Conservation (phyloP, 2,888 invertebrate genomes). For the Lasioglossum oenotherae region DNA sequence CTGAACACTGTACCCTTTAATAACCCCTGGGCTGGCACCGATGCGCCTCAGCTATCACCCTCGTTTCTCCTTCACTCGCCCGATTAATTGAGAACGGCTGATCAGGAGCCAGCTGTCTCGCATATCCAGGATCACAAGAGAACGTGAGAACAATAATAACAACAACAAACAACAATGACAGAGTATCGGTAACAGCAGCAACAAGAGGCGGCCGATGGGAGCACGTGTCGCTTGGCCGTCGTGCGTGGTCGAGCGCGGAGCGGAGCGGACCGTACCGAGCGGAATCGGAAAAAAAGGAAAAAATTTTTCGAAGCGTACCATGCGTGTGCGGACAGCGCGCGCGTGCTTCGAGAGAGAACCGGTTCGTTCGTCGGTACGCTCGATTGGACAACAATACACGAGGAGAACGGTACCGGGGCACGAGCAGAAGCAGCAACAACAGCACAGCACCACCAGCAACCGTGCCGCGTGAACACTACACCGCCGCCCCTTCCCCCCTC, state of each 20-base stretch:
- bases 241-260: background rate
- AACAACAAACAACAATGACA: conserved; percentile 24
- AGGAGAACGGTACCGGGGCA: conserved; percentile 66
- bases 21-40: background rate
- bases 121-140: background rate
- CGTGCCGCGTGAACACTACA: conserved; percentile 71
- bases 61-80: background rate
- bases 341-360: conserved; percentile 64
- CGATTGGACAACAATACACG: conserved; percentile 76
- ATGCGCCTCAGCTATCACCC: background rate
- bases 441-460: conserved; percentile 67
- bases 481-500: conserved; percentile 28
- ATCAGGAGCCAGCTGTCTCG: background rate
- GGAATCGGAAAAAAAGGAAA: conserved; percentile 23
- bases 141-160: background rate
- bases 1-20: background rate
- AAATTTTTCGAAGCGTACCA: conserved; percentile 40
- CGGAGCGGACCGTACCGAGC: conserved; percentile 6
- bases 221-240: conserved; percentile 65
- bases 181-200: conserved; percentile 3
- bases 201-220: conserved; percentile 34
- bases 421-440: conserved; percentile 70
- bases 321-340: conserved; percentile 59
- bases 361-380: conserved; percentile 68
- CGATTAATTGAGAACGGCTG: background rate